Conservation (phyloP, 2,113 vertebrate genomes). For the Xyrauchen texanus region DNA sequence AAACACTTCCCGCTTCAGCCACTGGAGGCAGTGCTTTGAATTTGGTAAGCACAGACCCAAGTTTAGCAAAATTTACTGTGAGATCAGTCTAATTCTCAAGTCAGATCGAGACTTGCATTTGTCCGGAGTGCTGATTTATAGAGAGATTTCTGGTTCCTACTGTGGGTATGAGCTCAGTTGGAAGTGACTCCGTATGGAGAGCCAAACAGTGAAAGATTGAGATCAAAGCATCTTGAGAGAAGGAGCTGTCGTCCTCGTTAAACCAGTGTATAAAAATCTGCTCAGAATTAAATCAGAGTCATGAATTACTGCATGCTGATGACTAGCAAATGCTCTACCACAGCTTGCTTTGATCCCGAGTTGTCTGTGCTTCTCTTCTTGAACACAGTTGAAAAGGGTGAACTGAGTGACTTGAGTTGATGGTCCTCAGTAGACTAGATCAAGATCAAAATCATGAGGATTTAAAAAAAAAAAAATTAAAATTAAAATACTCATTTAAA, state of each 20-base stretch:
- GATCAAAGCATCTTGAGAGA: conserved; percentile 27
- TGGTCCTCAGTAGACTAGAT: background rate
- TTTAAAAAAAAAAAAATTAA: too few species aligned
- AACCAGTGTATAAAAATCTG: conserved; percentile 28
- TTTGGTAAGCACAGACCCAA: too few species aligned
- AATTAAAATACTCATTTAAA: too few species aligned
- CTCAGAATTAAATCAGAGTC: conserved; percentile 27
- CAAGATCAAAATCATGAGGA: too few species aligned
- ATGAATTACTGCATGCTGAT: conserved; percentile 17
- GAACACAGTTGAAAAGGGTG: background rate
- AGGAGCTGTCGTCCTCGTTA: conserved; percentile 17
- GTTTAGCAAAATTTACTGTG: too few species aligned
- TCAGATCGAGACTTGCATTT: too few species aligned
- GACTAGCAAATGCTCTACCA: conserved; percentile 7
- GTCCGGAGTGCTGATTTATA: too few species aligned
- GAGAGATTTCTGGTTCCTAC: background rate
- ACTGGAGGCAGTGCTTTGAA: too few species aligned
- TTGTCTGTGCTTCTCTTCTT: background rate
- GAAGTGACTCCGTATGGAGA: conserved; percentile 21
- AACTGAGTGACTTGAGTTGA: background rate
- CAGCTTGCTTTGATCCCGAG: conserved; percentile 11
- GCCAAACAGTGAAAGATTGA: conserved; percentile 31
- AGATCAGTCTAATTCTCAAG: too few species aligned
- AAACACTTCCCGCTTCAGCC: too few species aligned
- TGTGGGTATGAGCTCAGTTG: conserved; percentile 22